Evolutionary conservation across 2,797 vertebrate species (phyloP), one percentile per base, ranked within the genome.

Genomic region (Leptatherina wallacei): DNA sequence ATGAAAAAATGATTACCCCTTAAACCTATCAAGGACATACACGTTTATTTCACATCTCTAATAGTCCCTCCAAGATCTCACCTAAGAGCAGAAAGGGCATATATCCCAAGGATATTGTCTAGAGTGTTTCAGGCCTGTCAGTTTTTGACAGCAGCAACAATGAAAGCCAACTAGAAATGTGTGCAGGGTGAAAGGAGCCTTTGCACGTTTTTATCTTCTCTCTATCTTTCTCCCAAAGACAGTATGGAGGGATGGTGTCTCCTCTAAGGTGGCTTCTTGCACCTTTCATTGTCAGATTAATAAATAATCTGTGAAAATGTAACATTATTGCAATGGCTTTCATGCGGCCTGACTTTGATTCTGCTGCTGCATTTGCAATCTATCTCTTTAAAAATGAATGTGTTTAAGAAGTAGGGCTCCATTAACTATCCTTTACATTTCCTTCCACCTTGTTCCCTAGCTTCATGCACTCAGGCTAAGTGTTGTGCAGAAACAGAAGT

Each of bases 341-440:
- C 88, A 90, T 83, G 85, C 80, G 69, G 78, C 81, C 82, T 47
- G 78, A 77, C 68, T 84, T 85, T 77, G 85, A 85, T 68, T 64
- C 71, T 49, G 79, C 69, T 64, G 75, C 84, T 80, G 80, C 79
- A 77, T 65, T 73, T 82, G 79, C 85, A 91, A 90, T 89, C 87
- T 86, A 82, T 84, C 90, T 91, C 87, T 93, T 95, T 93, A 95
- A 95, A 95, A 92, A 94, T 95, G 84, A 89, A 95, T 94, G 90
- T 73, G 87, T 82, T 88, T 85, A 91, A 93, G 91, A 93, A 93
- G 90, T 86, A 86, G 62, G 69, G 66, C 83, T 92, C 93, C 93
- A 94, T 95, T 94, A 92, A 84, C 88, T 80, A 83, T 85, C 80
- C 78, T 72, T 77, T 83, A 83, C 83, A 81, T 88, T 88, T 90